A percentile compares a stretch with the other conserved stretches of the same genome.
Evolutionary conservation across 2,888 invertebrate genomes (phyloP).

Genomic region (Latrodectus elegans): DNA sequence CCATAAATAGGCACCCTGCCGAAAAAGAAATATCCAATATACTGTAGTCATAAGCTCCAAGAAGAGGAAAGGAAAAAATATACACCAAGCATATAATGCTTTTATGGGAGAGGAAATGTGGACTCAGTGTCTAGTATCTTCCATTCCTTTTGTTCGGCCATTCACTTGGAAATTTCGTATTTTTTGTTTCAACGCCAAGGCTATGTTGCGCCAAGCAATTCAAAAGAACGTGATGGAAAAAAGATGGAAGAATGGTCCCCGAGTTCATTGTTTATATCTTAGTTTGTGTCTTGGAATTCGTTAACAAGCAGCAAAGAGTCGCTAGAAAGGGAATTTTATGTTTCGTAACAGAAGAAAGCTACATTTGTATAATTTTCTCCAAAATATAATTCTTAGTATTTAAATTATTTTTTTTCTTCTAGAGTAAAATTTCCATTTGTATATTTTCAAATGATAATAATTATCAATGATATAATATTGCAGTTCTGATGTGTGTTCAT

Average conservation of each 20-base stretch:
- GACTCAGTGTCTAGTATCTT: conserved; percentile 31
- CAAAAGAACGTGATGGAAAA: conserved; percentile 25
- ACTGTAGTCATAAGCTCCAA: conserved; percentile 45
- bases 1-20: conserved; percentile 49
- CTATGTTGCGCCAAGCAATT: conserved; percentile 17
- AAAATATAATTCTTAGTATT: background rate
- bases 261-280: background rate
- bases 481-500: no score
- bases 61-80: conserved; percentile 34
- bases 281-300: background rate
- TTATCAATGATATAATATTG: no score
- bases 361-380: background rate
- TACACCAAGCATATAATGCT: conserved; percentile 27
- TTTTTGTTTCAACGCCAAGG: conserved; percentile 4
- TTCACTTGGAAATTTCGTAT: conserved; percentile 41
- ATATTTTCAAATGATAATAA: no score
- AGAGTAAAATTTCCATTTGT: no score
- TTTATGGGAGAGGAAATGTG: conserved; percentile 15
- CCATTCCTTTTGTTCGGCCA: conserved; percentile 40
- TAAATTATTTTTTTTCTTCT: no score
- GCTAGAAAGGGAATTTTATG: background rate
- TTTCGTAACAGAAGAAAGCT: background rate
- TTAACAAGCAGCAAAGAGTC: background rate
- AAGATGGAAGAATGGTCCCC: background rate
- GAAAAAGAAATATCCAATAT: conserved; percentile 40